Percentiles rank a stretch among this genome's conserved stretches.
phyloP scores from a whole-genome alignment of 2,888 invertebrate species.

The Chrysotoxum bicinctum region DNA sequence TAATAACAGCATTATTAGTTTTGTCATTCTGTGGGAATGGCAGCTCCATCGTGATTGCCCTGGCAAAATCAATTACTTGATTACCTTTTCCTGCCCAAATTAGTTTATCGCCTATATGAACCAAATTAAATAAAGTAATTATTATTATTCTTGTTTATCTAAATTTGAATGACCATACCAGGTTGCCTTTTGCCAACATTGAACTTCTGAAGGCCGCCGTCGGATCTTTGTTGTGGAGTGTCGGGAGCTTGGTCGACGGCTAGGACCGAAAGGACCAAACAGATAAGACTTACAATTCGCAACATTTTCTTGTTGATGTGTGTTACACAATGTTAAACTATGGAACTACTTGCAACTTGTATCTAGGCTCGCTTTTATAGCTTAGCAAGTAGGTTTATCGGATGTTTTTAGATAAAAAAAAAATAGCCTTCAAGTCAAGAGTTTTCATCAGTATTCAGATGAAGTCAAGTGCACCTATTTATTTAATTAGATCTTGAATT shows the following conservation, averaged over 20 bases:
- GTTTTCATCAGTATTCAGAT: background rate
- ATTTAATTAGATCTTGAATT: conserved; percentile 1
- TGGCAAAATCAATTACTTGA: conserved; percentile 55
- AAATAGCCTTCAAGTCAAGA: background rate
- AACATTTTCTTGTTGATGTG: conserved; percentile 32
- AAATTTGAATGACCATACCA: conserved; percentile 31
- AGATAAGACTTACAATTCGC: conserved; percentile 25
- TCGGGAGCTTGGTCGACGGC: conserved; percentile 23
- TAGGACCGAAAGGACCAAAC: conserved; percentile 51
- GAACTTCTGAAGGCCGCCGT: conserved; percentile 52
- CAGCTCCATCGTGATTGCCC: conserved; percentile 36
- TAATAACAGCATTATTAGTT: conserved; percentile 54
- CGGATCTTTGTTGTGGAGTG: background rate
- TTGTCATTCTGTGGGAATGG: conserved; percentile 44
- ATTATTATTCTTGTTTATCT: background rate
- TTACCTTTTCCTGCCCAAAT: conserved; percentile 57
- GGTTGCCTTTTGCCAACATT: conserved; percentile 44
- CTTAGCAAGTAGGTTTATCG: background rate
- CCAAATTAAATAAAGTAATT: background rate
- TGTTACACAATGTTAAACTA: background rate
- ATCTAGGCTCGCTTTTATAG: background rate
- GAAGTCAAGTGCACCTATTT: conserved; percentile 7
- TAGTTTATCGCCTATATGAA: conserved; percentile 47
- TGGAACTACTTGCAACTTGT: background rate
- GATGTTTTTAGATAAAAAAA: background rate